Percentiles rank a stretch among this genome's conserved stretches.
phyloP scores from a whole-genome alignment of 2,888 invertebrate species.

The Timema cristinae region DNA sequence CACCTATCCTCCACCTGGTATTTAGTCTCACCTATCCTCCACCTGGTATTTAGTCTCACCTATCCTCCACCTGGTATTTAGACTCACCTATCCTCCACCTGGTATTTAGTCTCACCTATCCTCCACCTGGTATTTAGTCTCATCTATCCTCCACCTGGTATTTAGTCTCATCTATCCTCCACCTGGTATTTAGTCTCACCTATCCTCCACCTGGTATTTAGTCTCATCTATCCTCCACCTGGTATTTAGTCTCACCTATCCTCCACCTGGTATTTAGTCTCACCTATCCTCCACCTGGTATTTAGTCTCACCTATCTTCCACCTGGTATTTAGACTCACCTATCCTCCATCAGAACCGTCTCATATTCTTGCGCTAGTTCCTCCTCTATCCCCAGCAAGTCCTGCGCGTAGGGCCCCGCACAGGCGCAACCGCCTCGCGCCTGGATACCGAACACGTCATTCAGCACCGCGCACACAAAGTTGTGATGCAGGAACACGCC shows the following conservation, averaged over 20 bases:
- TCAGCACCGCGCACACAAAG: conserved; percentile 78
- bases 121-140: too few species aligned
- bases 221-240: conserved; percentile 18
- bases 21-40: too few species aligned
- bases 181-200: background rate
- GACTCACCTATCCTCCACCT: too few species aligned
- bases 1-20: too few species aligned
- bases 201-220: conserved; percentile 16
- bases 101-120: too few species aligned
- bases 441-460: conserved; percentile 90
- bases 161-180: too few species aligned
- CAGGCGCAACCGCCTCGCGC: conserved; percentile 75
- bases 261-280: too few species aligned
- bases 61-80: too few species aligned
- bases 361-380: conserved; percentile 72
- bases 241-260: too few species aligned
- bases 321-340: conserved; percentile 44
- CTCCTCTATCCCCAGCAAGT: conserved; percentile 77
- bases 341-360: conserved; percentile 59
- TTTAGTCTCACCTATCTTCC: conserved; percentile 52
- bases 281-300: too few species aligned
- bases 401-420: conserved; percentile 80
- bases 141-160: too few species aligned
- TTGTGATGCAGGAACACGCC: conserved; percentile 86
- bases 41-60: too few species aligned